Evolutionary conservation across 1,140 invertebrate genomes (phyloP).

Genomic region (Eciton burchellii): DNA sequence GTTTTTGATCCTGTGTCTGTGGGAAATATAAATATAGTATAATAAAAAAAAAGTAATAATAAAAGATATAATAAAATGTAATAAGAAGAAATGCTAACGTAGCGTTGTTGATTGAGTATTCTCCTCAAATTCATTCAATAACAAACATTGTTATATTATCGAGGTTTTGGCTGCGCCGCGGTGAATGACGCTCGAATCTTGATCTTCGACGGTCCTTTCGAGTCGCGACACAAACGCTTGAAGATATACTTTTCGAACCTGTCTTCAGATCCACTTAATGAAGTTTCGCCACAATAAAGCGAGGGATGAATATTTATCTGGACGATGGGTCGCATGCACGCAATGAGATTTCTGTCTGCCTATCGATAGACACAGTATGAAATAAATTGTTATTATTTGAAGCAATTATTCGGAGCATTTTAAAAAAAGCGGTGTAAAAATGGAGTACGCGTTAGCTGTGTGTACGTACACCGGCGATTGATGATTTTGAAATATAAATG

Average conservation of each 20-base stretch:
- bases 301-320: slow-evolving; percentile 26
- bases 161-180: not conserved
- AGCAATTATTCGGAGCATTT: not conserved
- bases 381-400: no score
- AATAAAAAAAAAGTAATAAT: no score
- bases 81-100: no score
- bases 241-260: slow-evolving; percentile 38
- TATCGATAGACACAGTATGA: not conserved
- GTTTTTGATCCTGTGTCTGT: no score
- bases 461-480: not conserved
- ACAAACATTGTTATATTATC: no score
- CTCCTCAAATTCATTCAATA: no score
- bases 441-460: not conserved
- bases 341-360: not conserved
- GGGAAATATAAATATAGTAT: no score
- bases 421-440: not conserved
- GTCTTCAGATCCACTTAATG: slow-evolving; percentile 29
- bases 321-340: not conserved
- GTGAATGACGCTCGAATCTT: slow-evolving; percentile 1
- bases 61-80: no score
- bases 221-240: not conserved
- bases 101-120: no score
- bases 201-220: not conserved
- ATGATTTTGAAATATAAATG: no score
- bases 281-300: slow-evolving; percentile 23